Percentiles rank a stretch among this genome's conserved stretches.
Evolutionary conservation across 2,888 invertebrate genomes (phyloP).

Genomic region (Zaprionus lineosus): DNA sequence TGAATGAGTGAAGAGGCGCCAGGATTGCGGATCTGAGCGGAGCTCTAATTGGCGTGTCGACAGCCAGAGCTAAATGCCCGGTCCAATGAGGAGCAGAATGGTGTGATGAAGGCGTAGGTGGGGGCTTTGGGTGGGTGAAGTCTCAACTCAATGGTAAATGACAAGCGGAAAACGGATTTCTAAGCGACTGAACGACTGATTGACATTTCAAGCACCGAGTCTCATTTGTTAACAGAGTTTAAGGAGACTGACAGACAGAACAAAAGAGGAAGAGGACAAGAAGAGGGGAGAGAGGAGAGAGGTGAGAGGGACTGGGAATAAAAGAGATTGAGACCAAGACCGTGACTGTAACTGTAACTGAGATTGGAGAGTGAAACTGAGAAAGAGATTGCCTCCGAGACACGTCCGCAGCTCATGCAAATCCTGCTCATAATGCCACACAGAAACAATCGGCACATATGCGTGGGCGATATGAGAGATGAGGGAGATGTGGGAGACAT

Average conservation of each 20-base stretch:
- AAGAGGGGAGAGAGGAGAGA: no score
- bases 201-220: conserved; percentile 54
- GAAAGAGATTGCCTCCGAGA: neutral
- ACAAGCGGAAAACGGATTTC: conserved; percentile 73
- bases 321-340: neutral
- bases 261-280: neutral
- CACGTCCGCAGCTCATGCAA: conserved; percentile 39
- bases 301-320: no score
- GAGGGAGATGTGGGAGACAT: conserved; percentile 10
- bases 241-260: neutral
- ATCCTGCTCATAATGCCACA: conserved; percentile 23
- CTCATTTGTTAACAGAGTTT: conserved; percentile 10
- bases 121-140: neutral
- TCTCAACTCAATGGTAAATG: conserved; percentile 53
- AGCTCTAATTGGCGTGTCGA: conserved; percentile 56
- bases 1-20: conserved; percentile 35
- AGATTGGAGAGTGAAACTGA: neutral
- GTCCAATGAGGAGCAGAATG: no score
- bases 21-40: conserved; percentile 23
- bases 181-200: conserved; percentile 59
- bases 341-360: neutral
- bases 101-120: neutral
- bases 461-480: conserved; percentile 17
- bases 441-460: conserved; percentile 41
- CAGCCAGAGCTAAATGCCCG: conserved; percentile 9